Evolutionary conservation across 1,140 invertebrate genomes (phyloP).

Genomic region (Coptotermes formosanus): DNA sequence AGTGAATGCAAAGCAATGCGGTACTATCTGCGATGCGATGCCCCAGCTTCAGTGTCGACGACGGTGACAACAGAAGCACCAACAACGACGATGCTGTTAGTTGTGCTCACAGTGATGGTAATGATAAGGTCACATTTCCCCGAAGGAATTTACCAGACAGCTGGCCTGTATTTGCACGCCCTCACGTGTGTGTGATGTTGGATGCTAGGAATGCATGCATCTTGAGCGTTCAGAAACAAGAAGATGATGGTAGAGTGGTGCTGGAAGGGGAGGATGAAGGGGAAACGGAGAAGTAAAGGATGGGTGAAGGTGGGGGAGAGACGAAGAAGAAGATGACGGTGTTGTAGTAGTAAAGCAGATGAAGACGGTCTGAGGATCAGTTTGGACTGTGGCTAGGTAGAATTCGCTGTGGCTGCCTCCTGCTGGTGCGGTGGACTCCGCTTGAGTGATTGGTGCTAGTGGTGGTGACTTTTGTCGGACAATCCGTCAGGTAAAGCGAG

Average conservation of each 20-base stretch:
- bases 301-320: not conserved
- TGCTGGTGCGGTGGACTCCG: not conserved
- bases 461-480: not conserved
- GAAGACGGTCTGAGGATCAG: conserved; percentile 3
- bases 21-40: not conserved
- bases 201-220: conserved; percentile 29
- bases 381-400: not conserved
- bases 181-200: conserved; percentile 25
- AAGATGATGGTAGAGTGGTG: not conserved
- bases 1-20: not conserved
- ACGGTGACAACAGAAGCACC: too few relatives aligned
- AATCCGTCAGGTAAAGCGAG: conserved; percentile 5
- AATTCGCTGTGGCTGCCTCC: not conserved
- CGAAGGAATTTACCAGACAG: not conserved
- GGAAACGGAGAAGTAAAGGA: not conserved
- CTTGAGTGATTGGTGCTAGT: not conserved
- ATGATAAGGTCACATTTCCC: conserved; percentile 8
- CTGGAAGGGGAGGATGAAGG: not conserved
- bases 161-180: conserved; percentile 29
- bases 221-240: not conserved
- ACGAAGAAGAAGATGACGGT: not conserved
- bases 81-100: too few relatives aligned
- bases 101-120: not conserved
- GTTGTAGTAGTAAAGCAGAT: not conserved
- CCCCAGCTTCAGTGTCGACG: not conserved